Conservation (phyloP, 2,888 invertebrate genomes). For the Troides oblongomaculatus region DNA sequence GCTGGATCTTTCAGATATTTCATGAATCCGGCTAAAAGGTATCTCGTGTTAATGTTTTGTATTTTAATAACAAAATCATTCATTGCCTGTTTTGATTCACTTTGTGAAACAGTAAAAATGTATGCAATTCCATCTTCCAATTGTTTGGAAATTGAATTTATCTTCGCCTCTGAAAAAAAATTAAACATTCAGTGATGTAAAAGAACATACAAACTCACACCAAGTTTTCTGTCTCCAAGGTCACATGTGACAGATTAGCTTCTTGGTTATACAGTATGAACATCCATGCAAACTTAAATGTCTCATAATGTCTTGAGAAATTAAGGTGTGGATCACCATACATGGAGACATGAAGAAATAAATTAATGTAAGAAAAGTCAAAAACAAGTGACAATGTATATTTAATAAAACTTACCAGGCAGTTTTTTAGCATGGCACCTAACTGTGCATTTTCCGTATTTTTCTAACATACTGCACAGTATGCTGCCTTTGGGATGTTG, state of each 20-base stretch:
- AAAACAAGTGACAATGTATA: not conserved
- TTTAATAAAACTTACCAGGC: conserved; percentile 46
- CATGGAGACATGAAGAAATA: not conserved
- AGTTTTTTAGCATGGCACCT: conserved; percentile 43
- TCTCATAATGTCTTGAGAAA: too few species aligned
- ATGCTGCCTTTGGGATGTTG: conserved; percentile 45
- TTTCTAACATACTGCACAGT: conserved; percentile 57
- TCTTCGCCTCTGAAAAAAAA: conserved; percentile 49
- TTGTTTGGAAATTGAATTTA: conserved; percentile 42
- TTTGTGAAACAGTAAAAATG: conserved; percentile 44
- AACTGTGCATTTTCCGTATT: conserved; percentile 46
- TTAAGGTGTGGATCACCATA: too few species aligned
- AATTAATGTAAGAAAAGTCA: not conserved
- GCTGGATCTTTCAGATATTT: conserved; percentile 53
- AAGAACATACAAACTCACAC: not conserved
- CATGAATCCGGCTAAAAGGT: conserved; percentile 53
- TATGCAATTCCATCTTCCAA: conserved; percentile 48
- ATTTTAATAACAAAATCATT: conserved; percentile 53
- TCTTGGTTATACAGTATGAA: too few species aligned
- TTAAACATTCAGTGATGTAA: not conserved
- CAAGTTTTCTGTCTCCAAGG: too few species aligned
- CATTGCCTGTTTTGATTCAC: conserved; percentile 46
- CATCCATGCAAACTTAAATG: too few species aligned
- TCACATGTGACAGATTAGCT: too few species aligned
- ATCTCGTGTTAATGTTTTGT: conserved; percentile 43